Evolutionary conservation across 2,888 invertebrate genomes (phyloP), one percentile per base, ranked within the genome.

Genomic region (Lissocephala sabroskyi): DNA sequence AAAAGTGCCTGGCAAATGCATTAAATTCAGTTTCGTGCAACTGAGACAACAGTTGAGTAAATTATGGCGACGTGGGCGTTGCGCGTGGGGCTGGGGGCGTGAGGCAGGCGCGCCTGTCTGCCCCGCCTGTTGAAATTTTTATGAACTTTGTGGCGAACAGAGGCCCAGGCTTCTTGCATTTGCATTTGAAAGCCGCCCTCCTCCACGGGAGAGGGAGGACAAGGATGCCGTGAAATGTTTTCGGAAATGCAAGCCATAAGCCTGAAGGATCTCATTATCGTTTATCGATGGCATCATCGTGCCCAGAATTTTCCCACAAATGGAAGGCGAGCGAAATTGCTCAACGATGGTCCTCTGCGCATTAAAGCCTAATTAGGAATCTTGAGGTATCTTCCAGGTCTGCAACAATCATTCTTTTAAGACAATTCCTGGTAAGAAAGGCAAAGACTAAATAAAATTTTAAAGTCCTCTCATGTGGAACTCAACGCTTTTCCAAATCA

Each of bases 31-130:
- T 68, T 71, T 59, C 68, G 52, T 67, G 65, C 68, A 65, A 68
- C 68, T 68, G 68, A 68, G 68, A 71, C 68, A 68, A 71, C 68
- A 67, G 71, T 68, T 68, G 68, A 68, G 68, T 68, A 68, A 68
- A 68, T 68, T 68, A 68, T 68, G 67, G 71, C 65, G 55, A 65
- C 55, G 48, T n/a, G n/a, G n/a, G 63, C 48, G 44, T 19, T 40
- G 54, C 45, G 23, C 17, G 30, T 26, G 29, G 39, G 35, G 37
- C 41, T 33, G 37, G 28, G n/a, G n/a, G n/a, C n/a, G 16, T 17
- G 42, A 39, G 46, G 14, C 37, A 18, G 43, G 35, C 16, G 41
- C 18, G 5, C 10, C 7, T 23, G 7, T 23, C 23, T 23, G 23
- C 7, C 33, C 1, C 7, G 14, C 40, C 54, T 67, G 59, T 49